Evolutionary conservation across 1,140 invertebrate genomes (phyloP), one percentile per base, ranked within the genome.

Genomic region (Drosophila oshimai): DNA sequence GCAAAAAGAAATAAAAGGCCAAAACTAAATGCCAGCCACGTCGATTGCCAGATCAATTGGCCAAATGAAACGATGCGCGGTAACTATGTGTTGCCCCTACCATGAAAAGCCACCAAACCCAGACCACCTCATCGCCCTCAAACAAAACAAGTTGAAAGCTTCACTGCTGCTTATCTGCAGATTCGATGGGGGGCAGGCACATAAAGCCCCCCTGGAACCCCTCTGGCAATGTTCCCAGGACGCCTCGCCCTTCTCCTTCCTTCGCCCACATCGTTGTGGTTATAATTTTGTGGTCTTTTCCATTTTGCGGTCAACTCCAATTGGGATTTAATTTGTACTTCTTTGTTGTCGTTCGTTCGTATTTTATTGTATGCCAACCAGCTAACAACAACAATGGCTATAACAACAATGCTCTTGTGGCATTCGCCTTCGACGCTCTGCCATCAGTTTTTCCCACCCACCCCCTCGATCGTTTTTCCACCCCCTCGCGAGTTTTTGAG

Each of bases 301-400:
- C 80, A 86, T 86, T 86, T 86, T 86, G 80, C 81, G 80, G 80
- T 86, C 80, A 87, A 86, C 81, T 81, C 80, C 81, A 86, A 86
- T 86, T 86, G 80, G 80, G 81, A 86, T 86, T 86, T 86, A 86
- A 86, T 86, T 86, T 86, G 80, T 86, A 86, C 80, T 86, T 86
- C 81, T 86, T 86, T 86, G 80, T 86, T 86, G 81, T 87, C 79
- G 79, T 79, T 84, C 74, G 71, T 84, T 79, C 74, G 75, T 75
- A 86, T 84, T 86, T 84, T 84, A 84, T 84, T 86, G 79, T 84
- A 86, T 79, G 65, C 72, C 70, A 62, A 65, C 64, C 72, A 65
- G 39, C 75, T 61, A 81, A 57, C 37, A 64, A 57, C 74, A 80
- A 49, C 50, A 77, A 41, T 51, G 39, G 31, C 61, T 54, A 57